Base-by-base conservation (phyloP, 2,888 invertebrate species). In the Digitonthophagus gazella region DNA sequence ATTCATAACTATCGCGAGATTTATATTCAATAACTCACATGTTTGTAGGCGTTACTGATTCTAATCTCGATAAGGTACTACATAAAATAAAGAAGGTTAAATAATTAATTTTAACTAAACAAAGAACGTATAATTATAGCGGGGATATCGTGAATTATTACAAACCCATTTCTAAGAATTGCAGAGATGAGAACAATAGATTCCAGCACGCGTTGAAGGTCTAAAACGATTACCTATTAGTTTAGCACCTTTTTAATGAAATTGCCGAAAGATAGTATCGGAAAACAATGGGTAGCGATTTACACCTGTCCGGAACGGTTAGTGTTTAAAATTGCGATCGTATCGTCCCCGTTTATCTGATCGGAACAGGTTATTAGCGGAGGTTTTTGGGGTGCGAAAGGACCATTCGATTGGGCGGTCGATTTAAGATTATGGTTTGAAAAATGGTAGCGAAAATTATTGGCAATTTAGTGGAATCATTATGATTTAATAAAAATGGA, bases 181-280 rank as follows among this genome's bases (percentile, higher is more conserved):
- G 8, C 2, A 57, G 57, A 57, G 57, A 57, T 16, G 57, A 57
- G 14, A 57, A 57, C 16, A 61, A 61, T 61, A 18, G 61, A 20
- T 61, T 61, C 15, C 18, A 19, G 61, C 20, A 19, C 18, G 18
- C 18, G 19, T 61, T 20, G 61, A 18, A 18, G 20, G 16, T 61
- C 14, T 14, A 19, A 61, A 61, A 18, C 18, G 20, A 61, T 61
- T 61, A 57, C n/a, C 14, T 57, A 61, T n/a, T 14, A 14, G 19
- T 16, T 20, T 16, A n/a, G n/a, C 61, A 61, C 61, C 20, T 61
- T 61, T 61, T 19, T 61, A 20, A 18, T 61, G 61, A 19, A 61
- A 61, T 44, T 44, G 28, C 8, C 28, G 8, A 44, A 44, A 44
- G 28, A 44, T 44, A 8, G 6, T 44, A 44, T 44, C 28, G 28